phyloP scores from a whole-genome alignment of 2,113 vertebrate species.

The Cariama cristata region DNA sequence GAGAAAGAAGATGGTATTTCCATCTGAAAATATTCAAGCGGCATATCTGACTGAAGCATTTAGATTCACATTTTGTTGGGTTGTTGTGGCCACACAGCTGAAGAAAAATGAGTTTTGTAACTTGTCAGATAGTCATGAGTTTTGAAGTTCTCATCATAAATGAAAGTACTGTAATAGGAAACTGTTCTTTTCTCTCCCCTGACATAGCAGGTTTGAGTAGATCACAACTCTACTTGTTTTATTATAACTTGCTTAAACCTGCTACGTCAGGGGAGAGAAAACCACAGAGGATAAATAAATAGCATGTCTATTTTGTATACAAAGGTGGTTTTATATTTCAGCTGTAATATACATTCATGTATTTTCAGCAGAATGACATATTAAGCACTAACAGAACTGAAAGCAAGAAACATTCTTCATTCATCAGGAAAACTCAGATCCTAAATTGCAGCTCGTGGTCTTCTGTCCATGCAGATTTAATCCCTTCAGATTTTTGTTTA shows the following conservation, averaged over 20 bases:
- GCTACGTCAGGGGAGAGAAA: background rate
- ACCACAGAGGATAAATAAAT: background rate
- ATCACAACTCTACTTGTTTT: background rate
- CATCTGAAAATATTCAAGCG: background rate
- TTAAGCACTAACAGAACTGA: background rate
- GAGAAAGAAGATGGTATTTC: background rate
- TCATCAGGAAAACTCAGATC: background rate
- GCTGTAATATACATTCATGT: background rate
- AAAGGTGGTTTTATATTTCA: background rate
- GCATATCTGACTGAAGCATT: background rate
- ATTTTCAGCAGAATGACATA: background rate
- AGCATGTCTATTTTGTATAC: background rate
- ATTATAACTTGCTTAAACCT: background rate
- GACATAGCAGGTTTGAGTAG: background rate
- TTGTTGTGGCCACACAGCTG: background rate
- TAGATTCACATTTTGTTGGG: background rate
- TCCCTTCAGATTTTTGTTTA: background rate
- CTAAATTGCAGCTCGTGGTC: background rate
- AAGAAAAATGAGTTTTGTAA: background rate
- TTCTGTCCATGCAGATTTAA: background rate
- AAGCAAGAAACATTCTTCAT: background rate
- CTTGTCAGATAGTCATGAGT: background rate
- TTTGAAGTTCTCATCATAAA: background rate
- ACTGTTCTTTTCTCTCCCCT: background rate
- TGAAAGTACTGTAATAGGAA: background rate